Conservation (phyloP, 2,797 vertebrate genomes). For the Coregonus suidteri region DNA sequence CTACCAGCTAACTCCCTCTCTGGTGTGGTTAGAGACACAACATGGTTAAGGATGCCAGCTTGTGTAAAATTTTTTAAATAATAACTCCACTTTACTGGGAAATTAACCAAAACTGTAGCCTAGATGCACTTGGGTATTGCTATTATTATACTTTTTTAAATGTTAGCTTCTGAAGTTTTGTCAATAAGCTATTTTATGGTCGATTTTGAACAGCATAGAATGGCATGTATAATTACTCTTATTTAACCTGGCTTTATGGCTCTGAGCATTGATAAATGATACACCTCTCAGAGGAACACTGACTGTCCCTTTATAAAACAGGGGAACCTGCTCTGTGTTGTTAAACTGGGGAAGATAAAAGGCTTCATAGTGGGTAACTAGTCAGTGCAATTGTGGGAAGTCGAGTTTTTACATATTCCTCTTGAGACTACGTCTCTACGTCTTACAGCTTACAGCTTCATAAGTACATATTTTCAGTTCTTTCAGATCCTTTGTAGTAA, state of each 20-base stretch:
- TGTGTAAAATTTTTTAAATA: no score
- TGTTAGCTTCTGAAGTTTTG: background rate
- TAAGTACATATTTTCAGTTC: conserved; percentile 46
- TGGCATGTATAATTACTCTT: background rate
- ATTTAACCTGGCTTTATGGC: conserved; percentile 31
- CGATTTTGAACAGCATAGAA: background rate
- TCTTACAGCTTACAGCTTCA: conserved; percentile 38
- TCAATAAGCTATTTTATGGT: background rate
- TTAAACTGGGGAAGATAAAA: conserved; percentile 52
- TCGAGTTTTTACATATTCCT: conserved; percentile 40
- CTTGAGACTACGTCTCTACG: conserved; percentile 30
- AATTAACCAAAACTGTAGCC: no score
- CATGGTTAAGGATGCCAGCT: no score
- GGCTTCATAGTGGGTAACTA: background rate
- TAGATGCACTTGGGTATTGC: background rate
- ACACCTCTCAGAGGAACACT: conserved; percentile 30
- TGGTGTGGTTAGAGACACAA: background rate
- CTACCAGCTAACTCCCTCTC: background rate
- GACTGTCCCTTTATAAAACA: conserved; percentile 35
- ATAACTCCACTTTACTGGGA: background rate
- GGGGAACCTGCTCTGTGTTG: conserved; percentile 37
- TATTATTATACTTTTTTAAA: background rate
- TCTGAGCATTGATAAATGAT: conserved; percentile 47
- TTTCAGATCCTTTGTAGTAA: conserved; percentile 37
- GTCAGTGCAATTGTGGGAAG: conserved; percentile 43